Base-by-base conservation (phyloP, 2,797 vertebrate genomes). In the Cephalopachus bancanus region DNA sequence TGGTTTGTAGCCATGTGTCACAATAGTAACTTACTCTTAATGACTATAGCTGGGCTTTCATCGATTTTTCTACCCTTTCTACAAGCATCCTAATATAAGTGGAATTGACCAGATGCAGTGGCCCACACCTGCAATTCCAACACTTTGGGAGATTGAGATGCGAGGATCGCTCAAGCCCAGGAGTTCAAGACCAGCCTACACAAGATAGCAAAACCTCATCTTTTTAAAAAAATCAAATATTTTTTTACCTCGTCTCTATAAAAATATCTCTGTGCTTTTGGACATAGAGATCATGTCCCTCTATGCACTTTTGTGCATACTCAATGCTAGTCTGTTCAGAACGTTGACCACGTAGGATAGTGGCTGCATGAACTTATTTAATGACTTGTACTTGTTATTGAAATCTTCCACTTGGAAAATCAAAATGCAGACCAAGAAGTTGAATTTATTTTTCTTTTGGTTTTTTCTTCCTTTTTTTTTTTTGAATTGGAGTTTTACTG, bases 401-500 rank as follows among this genome's bases (percentile, higher is more conserved):
- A 90, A 74, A 86, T 91, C 74, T 76, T 76, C 62, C 76, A 37
- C 37, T 84, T 85, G 89, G 62, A 37, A 59, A 83, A 83, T 92
- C 49, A 75, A 91, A 94, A 86, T 60, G 49, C n/a, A 79, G 62
- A 44, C 72, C 55, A 33, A 8, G 57, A 28, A 91, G 28, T 16
- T 64, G 30, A 89, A 86, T 53, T 92, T 69, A 26, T 17, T 89
- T 64, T 71, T 91, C 71, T 62, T 49, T 49, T 7, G 11, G 11
- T n/a, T 11, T 2, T 69, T 67, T 16, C 1, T 71, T 20, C 37
- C 37, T 37, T 37, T 22, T 11, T 71, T 11, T 71, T 71, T 10
- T 72, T 30, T 2, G 2, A 10, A 24, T 10, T 4, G 3, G 60
- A 62, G 22, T 9, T 24, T 62, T 4, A 10, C 20, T 26, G 1